Evolutionary conservation across 1,140 invertebrate species (phyloP), one percentile per base, ranked within the genome.

Genomic region (Macrobrachium rosenbergii): DNA sequence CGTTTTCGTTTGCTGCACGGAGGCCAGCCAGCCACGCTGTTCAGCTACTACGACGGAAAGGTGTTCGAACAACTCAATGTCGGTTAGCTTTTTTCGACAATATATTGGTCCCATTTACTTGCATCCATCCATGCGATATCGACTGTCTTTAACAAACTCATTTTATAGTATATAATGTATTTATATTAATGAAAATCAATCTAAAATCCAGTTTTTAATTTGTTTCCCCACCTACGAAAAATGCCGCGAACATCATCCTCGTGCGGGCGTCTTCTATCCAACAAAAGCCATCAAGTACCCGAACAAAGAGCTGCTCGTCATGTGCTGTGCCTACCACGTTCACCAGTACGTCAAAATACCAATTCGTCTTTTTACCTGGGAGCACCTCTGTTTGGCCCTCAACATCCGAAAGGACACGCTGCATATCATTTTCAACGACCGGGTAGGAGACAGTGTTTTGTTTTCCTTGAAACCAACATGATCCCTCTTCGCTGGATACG

Each of bases 11-110:
- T 59, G 76, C 8, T 78, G 76, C 45, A 78, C 52, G 76, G 76
- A 23, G 76, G 76, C 14, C 76, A 78, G 52, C 76, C 76, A 58
- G 52, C 77, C 14, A 72, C 67, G 12, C 11, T 80, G 28, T 63
- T 80, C 23, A 80, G 77, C 10, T 80, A 80, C 77, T 62, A 58
- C 59, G 60, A 28, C n/a, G 77, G 77, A 5, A 43, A 11, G 3
- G 59, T 17, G 14, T 80, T 63, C 59, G 45, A 59, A 58, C 45
- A 59, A 21, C 45, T 21, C n/a, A 45, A 58, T 77, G 52, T 43
- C 45, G 52, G 75, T 58, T 67, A n/a, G n/a, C 17, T n/a, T 67
- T 67, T n/a, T 21, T n/a, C 2, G 1, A n/a, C n/a, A 5, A 67
- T 28, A 21, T 67, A 21, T 67, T 67, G 16, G 16, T 8, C 23